These are phyloP conservation scores for Rhizomys pruinosus DNA, from an alignment of 2,113 vertebrate species.

Conservation along the genomic window DNA sequence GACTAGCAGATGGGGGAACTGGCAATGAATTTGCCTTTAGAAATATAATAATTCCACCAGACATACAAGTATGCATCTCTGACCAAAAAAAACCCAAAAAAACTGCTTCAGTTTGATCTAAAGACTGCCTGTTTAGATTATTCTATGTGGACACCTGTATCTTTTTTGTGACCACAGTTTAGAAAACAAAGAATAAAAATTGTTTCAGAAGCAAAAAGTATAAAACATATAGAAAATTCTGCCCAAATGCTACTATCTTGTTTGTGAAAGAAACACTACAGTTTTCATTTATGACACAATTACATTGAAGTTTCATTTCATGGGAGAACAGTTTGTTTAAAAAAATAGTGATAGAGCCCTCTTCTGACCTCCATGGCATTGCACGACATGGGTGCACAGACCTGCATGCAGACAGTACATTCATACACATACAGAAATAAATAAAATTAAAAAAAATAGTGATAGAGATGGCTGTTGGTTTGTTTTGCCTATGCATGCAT, in stretches of 20 bases:
- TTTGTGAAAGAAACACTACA: background rate
- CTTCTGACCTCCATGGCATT: too few relatives aligned
- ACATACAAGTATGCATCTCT: background rate
- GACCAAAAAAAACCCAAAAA: background rate
- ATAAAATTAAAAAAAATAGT: background rate
- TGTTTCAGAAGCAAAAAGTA: background rate
- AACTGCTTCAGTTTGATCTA: background rate
- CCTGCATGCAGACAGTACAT: too few relatives aligned
- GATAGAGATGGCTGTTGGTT: too few relatives aligned
- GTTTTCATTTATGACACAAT: background rate
- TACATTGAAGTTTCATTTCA: background rate
- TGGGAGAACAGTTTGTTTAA: background rate
- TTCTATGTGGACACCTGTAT: too few relatives aligned
- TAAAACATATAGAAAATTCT: background rate
- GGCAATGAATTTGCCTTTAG: background rate
- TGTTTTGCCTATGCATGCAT: background rate
- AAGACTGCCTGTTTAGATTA: rapidly evolving
- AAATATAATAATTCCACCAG: background rate
- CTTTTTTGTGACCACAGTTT: background rate
- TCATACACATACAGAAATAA: too few relatives aligned
- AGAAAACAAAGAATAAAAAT: background rate
- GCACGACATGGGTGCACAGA: too few relatives aligned
- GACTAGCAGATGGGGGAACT: background rate
- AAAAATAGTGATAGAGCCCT: background rate
- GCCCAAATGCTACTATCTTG: background rate